Conservation (phyloP, 2,888 invertebrate genomes). For the Hirtodrosophila trivittata region DNA sequence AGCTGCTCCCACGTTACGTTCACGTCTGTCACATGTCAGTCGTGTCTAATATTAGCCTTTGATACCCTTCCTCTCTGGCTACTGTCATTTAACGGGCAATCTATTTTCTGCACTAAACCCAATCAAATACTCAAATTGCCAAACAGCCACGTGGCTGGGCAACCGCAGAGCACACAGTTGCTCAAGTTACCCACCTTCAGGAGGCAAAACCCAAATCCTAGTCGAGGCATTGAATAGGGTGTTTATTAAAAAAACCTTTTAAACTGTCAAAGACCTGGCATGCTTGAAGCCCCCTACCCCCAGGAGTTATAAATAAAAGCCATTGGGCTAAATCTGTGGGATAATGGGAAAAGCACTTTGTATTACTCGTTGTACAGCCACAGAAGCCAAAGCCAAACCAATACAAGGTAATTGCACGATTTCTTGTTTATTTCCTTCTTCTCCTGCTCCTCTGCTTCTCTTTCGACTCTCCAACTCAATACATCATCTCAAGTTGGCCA, state of each 20-base stretch:
- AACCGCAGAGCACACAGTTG: constrained; percentile 28
- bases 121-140: constrained; percentile 68
- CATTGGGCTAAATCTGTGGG: constrained; percentile 56
- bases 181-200: constrained; percentile 8
- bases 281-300: constrained; percentile 5
- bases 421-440: constrained; percentile 7
- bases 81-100: constrained; percentile 40
- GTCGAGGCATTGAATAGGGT: constrained; percentile 30
- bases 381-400: constrained; percentile 22
- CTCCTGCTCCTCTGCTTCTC: neutral
- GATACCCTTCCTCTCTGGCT: constrained; percentile 3
- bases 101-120: constrained; percentile 55
- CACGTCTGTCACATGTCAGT: constrained; percentile 45
- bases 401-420: constrained; percentile 66
- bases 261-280: constrained; percentile 65
- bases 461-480: constrained; percentile 52
- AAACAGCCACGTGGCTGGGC: constrained; percentile 30
- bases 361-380: constrained; percentile 2
- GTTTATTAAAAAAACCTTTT: constrained; percentile 78
- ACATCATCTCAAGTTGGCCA: constrained; percentile 61
- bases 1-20: constrained; percentile 3
- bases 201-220: constrained; percentile 8
- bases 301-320: constrained; percentile 65
- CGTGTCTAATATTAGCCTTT: constrained; percentile 39
- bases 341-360: constrained; percentile 50